phyloP scores from a whole-genome alignment of 1,140 invertebrate genomes.

The Gryon sp. region DNA sequence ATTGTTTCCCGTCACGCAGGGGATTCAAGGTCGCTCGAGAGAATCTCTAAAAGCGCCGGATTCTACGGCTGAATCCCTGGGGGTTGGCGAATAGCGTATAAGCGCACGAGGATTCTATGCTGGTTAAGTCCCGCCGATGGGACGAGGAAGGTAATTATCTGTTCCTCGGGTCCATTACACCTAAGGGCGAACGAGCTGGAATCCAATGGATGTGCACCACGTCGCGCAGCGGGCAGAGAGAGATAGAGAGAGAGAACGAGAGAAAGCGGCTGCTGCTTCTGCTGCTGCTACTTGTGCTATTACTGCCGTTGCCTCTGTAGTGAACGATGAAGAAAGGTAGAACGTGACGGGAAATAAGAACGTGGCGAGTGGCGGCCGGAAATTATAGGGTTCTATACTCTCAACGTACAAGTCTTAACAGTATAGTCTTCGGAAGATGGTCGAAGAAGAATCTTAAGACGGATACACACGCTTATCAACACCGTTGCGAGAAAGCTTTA shows the following conservation, averaged over 20 bases:
- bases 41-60: slow-evolving; percentile 61
- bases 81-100: slow-evolving; percentile 52
- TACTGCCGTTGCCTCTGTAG: too few relatives aligned
- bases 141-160: slow-evolving; percentile 73
- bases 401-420: slow-evolving; percentile 55
- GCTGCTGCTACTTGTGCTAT: too few relatives aligned
- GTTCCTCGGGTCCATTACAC: slow-evolving; percentile 74
- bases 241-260: too few relatives aligned
- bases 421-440: slow-evolving; percentile 45
- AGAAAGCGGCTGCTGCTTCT: too few relatives aligned
- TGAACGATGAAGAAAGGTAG: slow-evolving; percentile 61
- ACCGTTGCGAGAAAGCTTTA: slow-evolving; percentile 27
- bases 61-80: slow-evolving; percentile 55
- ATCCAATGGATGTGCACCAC: slow-evolving; percentile 53
- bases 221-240: slow-evolving; percentile 47
- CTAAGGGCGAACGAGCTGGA: slow-evolving; percentile 64
- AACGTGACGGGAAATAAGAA: slow-evolving; percentile 78
- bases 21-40: slow-evolving; percentile 62
- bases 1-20: slow-evolving; percentile 63
- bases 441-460: slow-evolving; percentile 46
- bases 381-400: slow-evolving; percentile 73
- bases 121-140: slow-evolving; percentile 61
- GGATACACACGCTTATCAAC: slow-evolving; percentile 49
- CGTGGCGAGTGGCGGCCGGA: slow-evolving; percentile 74
- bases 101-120: slow-evolving; percentile 43